Percentiles rank a stretch among this genome's conserved stretches.
phyloP scores from a whole-genome alignment of 2,113 vertebrate genomes.

The Mystacornis crossleyi region DNA sequence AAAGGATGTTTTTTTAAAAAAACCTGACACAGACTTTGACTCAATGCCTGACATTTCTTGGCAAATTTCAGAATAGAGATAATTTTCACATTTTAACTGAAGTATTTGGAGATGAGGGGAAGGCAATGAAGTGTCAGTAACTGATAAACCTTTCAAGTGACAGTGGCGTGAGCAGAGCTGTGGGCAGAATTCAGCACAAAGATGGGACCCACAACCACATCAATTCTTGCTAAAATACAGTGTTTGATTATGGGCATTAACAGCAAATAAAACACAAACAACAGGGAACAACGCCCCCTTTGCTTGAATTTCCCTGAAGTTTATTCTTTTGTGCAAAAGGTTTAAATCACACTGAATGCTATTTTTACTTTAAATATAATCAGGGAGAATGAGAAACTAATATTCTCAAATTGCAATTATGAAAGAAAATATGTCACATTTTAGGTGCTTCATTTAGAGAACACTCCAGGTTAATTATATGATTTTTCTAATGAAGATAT shows the following conservation, averaged over 20 bases:
- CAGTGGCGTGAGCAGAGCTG: background rate
- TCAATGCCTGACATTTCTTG: background rate
- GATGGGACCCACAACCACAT: background rate
- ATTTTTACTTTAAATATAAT: conserved; percentile 46
- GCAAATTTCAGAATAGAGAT: background rate
- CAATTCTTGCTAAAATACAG: background rate
- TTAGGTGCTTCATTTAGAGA: conserved; percentile 28
- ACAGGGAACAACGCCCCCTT: background rate
- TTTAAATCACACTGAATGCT: background rate
- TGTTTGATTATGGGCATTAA: background rate
- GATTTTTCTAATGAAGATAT: conserved; percentile 67
- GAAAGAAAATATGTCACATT: conserved; percentile 2
- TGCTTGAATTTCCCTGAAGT: background rate
- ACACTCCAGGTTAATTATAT: conserved; percentile 55
- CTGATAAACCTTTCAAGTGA: background rate
- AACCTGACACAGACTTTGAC: background rate
- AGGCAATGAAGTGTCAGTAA: background rate
- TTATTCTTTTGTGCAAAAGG: background rate
- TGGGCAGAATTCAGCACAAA: background rate
- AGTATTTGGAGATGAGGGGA: background rate
- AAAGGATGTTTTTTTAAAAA: background rate
- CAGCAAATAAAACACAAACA: background rate
- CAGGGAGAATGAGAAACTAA: conserved; percentile 21
- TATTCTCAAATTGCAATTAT: conserved; percentile 38
- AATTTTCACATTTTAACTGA: background rate